phyloP scores from a whole-genome alignment of 1,140 invertebrate species.

The Trinorchestia longiramus region DNA sequence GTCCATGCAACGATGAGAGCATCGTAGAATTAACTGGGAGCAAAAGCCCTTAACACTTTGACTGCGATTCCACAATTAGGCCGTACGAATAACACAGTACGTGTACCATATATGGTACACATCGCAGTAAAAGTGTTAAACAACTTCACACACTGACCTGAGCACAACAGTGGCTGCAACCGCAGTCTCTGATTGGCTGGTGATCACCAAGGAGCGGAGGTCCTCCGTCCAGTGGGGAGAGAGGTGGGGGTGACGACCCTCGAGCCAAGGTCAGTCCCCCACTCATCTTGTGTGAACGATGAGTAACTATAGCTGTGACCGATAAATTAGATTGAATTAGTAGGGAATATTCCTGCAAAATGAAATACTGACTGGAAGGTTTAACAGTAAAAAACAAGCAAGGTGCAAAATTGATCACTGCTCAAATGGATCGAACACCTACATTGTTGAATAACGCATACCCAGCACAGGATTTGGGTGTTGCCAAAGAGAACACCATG shows the following conservation, averaged over 20 bases:
- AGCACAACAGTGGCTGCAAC: background rate
- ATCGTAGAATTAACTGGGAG: no score
- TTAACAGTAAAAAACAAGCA: background rate
- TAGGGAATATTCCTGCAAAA: background rate
- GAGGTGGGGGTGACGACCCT: background rate
- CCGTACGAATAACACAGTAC: no score
- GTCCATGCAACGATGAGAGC: no score
- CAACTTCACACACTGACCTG: slow-evolving; percentile 17
- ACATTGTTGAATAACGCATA: background rate
- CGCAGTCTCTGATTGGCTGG: background rate
- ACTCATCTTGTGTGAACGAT: background rate
- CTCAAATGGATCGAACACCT: background rate
- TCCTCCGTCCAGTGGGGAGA: background rate
- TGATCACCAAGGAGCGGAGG: background rate
- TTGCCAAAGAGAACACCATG: background rate
- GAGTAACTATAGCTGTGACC: background rate
- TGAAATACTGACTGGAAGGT: background rate
- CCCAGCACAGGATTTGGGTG: background rate
- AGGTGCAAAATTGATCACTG: background rate
- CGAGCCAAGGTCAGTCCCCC: background rate
- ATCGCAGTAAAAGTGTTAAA: no score
- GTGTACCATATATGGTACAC: no score
- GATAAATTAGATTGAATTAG: background rate
- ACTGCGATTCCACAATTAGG: no score
- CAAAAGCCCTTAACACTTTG: no score